Base-by-base conservation (phyloP, 2,113 vertebrate species). In the Erythrocercus mccallii region DNA sequence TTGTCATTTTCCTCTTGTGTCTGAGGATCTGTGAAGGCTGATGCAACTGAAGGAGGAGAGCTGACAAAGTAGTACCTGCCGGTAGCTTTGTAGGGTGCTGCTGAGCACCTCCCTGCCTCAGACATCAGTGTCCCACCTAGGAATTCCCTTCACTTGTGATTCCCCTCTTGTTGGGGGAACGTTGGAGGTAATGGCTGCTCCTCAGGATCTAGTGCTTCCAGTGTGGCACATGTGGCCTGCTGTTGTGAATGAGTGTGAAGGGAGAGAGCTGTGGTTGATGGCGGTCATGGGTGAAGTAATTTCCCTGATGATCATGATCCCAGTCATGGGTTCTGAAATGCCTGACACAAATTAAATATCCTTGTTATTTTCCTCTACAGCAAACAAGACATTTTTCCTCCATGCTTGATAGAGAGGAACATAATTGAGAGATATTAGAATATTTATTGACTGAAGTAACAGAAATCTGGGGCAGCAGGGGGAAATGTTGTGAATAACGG, bases 381-480 rank as follows among this genome's bases (percentile, higher is more conserved):
- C 10, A 77, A 83, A 50, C 5, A 45, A 65, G 33, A 70, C 2
- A 2, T 22, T 65, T 61, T 73, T 27, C 28, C 10, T 69, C 40
- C 12, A 1, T 35, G 35, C 53, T 1, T 73, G 30, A 54, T 31
- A 27, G 23, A 83, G 31, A 53, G 23, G 12, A 78, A 42, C 42
- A 24, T 33, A 65, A 64, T 1, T 69, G 45, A 60, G n/a, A 50
- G 60, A 65, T 6, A 61, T 31, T n/a, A 82, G 12, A 4, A 4
- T 65, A 44, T 62, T 80, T 65, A 51, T 86, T 51, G 18, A 57
- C 16, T 73, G 42, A 80, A 88, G 23, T 57, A 82, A 69, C 15
- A 85, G 9, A 76, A 57, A 72, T 53, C 6, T 10, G 1, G 5
- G 4, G 3, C n/a, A 2, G 22, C 1, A 17, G 6, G 7, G 7